Percentiles rank a stretch among this genome's conserved stretches.
phyloP scores from a whole-genome alignment of 1,140 invertebrate species.

The Lepidostoma basale region DNA sequence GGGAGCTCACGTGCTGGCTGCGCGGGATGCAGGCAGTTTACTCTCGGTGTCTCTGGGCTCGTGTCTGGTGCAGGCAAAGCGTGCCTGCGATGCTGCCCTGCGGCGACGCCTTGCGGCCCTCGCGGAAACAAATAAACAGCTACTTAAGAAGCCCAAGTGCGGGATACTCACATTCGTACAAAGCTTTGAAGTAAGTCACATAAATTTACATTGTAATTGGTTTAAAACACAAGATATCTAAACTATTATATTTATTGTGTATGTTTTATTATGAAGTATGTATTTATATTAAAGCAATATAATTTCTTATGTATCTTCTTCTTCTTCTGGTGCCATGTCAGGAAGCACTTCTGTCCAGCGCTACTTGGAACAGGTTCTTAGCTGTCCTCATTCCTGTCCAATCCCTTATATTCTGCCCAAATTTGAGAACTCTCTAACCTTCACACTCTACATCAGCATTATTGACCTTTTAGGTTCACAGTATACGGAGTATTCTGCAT shows the following conservation, averaged over 20 bases:
- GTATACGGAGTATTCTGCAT: too few relatives aligned
- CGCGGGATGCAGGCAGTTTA: constrained; percentile 90
- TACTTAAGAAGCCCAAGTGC: constrained; percentile 79
- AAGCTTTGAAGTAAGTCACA: constrained; percentile 74
- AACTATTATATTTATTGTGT: neutral
- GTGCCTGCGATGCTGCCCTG: constrained; percentile 94
- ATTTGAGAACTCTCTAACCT: too few relatives aligned
- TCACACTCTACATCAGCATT: too few relatives aligned
- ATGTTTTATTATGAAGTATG: too few relatives aligned
- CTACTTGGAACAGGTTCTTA: too few relatives aligned
- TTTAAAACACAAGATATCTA: neutral
- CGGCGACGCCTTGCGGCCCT: constrained; percentile 84
- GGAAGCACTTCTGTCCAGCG: too few relatives aligned
- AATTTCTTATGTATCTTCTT: too few relatives aligned
- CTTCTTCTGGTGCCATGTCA: too few relatives aligned
- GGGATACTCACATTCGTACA: constrained; percentile 91
- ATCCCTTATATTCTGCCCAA: too few relatives aligned
- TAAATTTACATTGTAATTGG: neutral
- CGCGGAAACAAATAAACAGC: constrained; percentile 75
- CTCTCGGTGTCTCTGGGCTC: constrained; percentile 89
- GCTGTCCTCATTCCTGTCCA: too few relatives aligned
- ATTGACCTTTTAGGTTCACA: too few relatives aligned
- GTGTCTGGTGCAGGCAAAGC: constrained; percentile 89
- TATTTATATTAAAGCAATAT: too few relatives aligned
- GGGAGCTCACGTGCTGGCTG: constrained; percentile 88